phyloP scores from a whole-genome alignment of 2,797 vertebrate species.

The Thaleichthys pacificus region DNA sequence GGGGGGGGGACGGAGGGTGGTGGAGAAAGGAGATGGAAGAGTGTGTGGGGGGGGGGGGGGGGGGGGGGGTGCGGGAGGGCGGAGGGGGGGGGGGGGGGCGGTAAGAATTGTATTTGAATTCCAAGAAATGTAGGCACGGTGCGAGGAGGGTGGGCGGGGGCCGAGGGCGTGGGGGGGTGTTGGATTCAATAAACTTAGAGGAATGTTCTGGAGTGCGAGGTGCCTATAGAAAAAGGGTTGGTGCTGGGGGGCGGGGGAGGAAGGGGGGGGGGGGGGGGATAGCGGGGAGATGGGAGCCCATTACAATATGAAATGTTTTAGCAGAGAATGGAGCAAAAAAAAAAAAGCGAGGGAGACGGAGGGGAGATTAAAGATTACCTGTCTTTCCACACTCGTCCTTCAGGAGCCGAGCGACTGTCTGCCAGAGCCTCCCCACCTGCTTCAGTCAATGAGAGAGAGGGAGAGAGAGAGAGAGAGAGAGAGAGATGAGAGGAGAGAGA shows the following conservation, averaged over 20 bases:
- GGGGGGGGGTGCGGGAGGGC: slow-evolving; percentile 2
- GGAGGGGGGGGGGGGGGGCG: slow-evolving; percentile 38
- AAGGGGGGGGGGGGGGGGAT: slow-evolving; percentile 45
- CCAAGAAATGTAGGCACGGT: slow-evolving; percentile 27
- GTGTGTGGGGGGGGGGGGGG: slow-evolving; percentile 3
- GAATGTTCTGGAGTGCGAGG: slow-evolving; percentile 74
- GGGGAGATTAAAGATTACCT: slow-evolving; percentile 77
- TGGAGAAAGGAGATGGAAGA: slow-evolving; percentile 20
- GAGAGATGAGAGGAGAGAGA: slow-evolving; percentile 9
- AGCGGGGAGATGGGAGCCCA: slow-evolving; percentile 48
- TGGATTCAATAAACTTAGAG: slow-evolving; percentile 70
- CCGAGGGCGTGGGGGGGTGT: background rate
- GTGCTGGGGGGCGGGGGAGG: slow-evolving; percentile 13
- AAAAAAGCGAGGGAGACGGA: slow-evolving; percentile 64
- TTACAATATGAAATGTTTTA: slow-evolving; percentile 78
- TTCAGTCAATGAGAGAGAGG: slow-evolving; percentile 51
- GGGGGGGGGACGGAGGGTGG: slow-evolving; percentile 33
- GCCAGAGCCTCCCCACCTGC: slow-evolving; percentile 41
- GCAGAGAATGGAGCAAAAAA: slow-evolving; percentile 52
- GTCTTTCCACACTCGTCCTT: slow-evolving; percentile 66
- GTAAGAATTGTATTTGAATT: slow-evolving; percentile 64
- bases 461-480: slow-evolving; percentile 17
- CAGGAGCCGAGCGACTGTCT: slow-evolving; percentile 53
- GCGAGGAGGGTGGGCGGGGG: no score
- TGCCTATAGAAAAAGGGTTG: slow-evolving; percentile 65